Base-by-base conservation (phyloP, 1,140 invertebrate genomes). In the Popillia japonica region DNA sequence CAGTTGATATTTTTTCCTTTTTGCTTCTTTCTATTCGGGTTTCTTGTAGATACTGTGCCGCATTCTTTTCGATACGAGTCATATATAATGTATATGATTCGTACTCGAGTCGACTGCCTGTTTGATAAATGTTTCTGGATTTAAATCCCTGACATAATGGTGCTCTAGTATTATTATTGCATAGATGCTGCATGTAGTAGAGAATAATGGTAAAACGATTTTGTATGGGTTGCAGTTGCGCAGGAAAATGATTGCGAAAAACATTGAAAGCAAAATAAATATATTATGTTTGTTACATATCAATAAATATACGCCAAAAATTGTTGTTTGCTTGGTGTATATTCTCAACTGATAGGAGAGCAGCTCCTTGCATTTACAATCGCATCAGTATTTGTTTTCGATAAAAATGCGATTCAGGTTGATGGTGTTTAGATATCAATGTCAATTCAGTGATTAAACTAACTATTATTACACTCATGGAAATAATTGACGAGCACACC, bases 1-100 rank as follows among this genome's bases (percentile, higher is more conserved):
- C 48, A 55, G 48, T 55, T 55, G 48, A 55, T 55, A 55, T 55
- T 55, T 55, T n/a, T 17, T 17, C 48, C 11, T 0, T 55, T n/a
- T 55, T 55, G 48, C 48, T 55, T n/a, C 17, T 17, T 20, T 55
- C 17, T 55, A 14, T 55, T 55, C 48, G 11, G 14, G 17, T 55
- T 55, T 55, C 14, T 6, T 55, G n/a, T 55, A 17, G 48, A 55
- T 55, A 55, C 48, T 55, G 14, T n/a, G 14, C 14, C 48, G 48
- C 48, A n/a, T 55, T 55, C 48, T 55, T 3, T 55, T 7, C 48
- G 48, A 55, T 55, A 17, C 48, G 48, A 17, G 48, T 55, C 48
- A 55, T 55, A 55, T 55, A 55, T 55, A 55, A 55, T 55, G 48
- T 55, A 55, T 55, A 55, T 55, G 48, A 55, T 55, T 55, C 48